A percentile compares a stretch with the other conserved stretches of the same genome.
Evolutionary conservation across 2,888 invertebrate genomes (phyloP).

Genomic region (Phaonia tiefii): DNA sequence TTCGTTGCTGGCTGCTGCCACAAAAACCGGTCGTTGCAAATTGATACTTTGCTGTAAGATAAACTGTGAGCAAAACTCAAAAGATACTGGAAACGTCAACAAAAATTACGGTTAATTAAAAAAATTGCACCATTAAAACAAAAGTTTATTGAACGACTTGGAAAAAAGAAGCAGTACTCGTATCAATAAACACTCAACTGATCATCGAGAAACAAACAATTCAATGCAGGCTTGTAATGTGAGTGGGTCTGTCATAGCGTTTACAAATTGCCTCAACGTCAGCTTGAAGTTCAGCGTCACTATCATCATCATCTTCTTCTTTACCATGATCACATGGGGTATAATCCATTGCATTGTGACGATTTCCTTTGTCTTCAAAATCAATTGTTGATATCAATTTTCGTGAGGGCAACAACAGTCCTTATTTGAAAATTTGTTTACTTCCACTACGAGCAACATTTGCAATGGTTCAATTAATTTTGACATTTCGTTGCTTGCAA

Average conservation of each 20-base stretch:
- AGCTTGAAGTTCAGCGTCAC: not conserved
- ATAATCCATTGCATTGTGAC: not conserved
- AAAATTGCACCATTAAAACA: conserved; percentile 44
- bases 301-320: not conserved
- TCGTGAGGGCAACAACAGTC: not conserved
- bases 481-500: not conserved
- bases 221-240: not conserved
- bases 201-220: not conserved
- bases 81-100: conserved; percentile 31
- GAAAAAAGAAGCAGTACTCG: conserved; percentile 4
- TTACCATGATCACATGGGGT: not conserved
- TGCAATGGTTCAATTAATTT: conserved; percentile 26
- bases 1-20: not conserved
- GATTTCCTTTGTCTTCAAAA: not conserved
- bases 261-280: conserved; percentile 23
- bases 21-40: not conserved
- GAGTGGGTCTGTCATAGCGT: conserved; percentile 29
- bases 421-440: not conserved
- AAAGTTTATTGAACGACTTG: conserved; percentile 51
- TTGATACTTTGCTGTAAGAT: not conserved
- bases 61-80: not conserved
- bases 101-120: conserved; percentile 65
- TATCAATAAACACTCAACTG: not conserved
- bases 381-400: conserved; percentile 21
- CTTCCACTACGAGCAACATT: not conserved